Evolutionary conservation across 2,888 invertebrate species (phyloP).

Genomic region (Scaptomyza cyrtandrae): DNA sequence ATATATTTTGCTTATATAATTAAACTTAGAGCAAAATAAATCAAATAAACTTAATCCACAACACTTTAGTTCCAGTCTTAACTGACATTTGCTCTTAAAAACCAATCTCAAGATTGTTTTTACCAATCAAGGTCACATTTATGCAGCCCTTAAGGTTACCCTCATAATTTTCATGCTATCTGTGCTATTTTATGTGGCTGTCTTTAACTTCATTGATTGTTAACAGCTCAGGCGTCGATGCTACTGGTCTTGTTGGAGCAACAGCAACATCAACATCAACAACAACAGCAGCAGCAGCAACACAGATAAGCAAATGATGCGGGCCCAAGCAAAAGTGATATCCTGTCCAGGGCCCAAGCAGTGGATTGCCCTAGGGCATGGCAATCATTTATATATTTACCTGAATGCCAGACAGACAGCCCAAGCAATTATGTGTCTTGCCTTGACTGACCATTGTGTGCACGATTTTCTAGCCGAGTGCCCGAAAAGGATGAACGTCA

Average conservation of each 20-base stretch:
- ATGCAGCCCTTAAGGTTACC: conserved; percentile 39
- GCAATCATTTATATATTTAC: conserved; percentile 66
- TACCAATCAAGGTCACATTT: conserved; percentile 32
- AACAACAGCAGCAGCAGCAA: conserved; percentile 9
- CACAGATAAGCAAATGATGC: conserved; percentile 55
- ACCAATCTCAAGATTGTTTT: conserved; percentile 27
- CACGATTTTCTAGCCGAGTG: conserved; percentile 67
- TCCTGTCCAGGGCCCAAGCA: conserved; percentile 57
- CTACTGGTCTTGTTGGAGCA: conserved; percentile 67
- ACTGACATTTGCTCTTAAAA: neutral
- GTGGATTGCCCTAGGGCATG: conserved; percentile 59
- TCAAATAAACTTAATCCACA: too few species aligned
- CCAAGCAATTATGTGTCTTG: conserved; percentile 63
- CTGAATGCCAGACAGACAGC: conserved; percentile 55
- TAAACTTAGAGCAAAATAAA: too few species aligned
- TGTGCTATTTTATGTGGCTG: conserved; percentile 51
- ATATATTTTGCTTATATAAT: too few species aligned
- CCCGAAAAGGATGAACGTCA: conserved; percentile 37
- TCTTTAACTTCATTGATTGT: conserved; percentile 59
- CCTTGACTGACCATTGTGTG: conserved; percentile 55
- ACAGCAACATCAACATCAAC: conserved; percentile 19
- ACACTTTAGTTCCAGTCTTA: neutral
- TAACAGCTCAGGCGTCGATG: conserved; percentile 62
- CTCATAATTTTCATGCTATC: conserved; percentile 39
- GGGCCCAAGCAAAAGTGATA: conserved; percentile 56